phyloP scores from a whole-genome alignment of 2,888 invertebrate genomes.

The Artemia sinica region DNA sequence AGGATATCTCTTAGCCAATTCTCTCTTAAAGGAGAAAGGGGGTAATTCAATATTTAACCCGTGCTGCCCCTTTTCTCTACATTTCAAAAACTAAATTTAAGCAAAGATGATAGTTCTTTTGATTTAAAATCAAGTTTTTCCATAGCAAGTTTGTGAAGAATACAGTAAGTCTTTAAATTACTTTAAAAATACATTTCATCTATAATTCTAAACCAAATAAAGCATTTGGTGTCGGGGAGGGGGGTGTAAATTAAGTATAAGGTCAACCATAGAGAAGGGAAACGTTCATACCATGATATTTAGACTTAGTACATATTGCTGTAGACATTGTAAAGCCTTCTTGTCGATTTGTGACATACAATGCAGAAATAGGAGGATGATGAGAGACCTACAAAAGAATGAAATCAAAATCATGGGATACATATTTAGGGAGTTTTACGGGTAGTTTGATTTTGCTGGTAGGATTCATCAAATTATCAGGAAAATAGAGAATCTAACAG shows the following conservation, averaged over 20 bases:
- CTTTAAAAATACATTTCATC: too few species aligned
- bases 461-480: conserved; percentile 2
- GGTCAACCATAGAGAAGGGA: background rate
- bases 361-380: conserved; percentile 82
- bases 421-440: background rate
- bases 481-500: background rate
- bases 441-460: background rate
- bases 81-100: too few species aligned
- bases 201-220: too few species aligned
- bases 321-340: conserved; percentile 82
- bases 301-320: conserved; percentile 76
- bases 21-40: background rate
- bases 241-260: background rate
- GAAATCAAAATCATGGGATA: conserved; percentile 3
- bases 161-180: too few species aligned
- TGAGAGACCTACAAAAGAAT: conserved; percentile 51
- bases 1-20: too few species aligned
- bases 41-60: background rate
- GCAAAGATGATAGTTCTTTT: too few species aligned
- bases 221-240: background rate
- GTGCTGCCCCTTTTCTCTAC: too few species aligned
- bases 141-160: too few species aligned
- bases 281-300: conserved; percentile 61
- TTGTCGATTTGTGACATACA: conserved; percentile 79
- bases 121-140: too few species aligned